Conservation (phyloP, 2,888 invertebrate species). For the Hyposoter didymator region DNA sequence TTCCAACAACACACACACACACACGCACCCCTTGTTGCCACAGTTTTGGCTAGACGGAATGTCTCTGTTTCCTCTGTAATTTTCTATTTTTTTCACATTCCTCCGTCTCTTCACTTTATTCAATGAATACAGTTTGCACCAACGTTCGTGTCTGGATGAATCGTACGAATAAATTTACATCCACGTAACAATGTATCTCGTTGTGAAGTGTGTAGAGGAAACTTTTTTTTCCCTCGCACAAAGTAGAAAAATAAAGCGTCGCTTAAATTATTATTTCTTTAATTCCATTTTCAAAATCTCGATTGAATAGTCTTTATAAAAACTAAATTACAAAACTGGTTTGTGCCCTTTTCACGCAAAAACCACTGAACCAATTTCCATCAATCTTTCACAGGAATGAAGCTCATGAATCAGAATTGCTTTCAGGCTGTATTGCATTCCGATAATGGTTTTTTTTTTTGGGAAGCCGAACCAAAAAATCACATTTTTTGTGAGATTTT, state of each 20-base stretch:
- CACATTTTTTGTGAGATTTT: too few species aligned
- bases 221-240: not conserved
- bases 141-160: not conserved
- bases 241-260: not conserved
- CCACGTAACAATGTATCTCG: not conserved
- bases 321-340: not conserved
- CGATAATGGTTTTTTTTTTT: too few species aligned
- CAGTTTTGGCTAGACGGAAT: slow-evolving; percentile 40
- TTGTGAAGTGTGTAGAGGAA: not conserved
- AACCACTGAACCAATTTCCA: too few species aligned
- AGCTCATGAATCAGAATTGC: too few species aligned
- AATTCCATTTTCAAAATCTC: not conserved
- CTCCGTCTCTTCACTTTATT: slow-evolving; percentile 26
- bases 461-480: too few species aligned
- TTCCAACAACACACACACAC: not conserved
- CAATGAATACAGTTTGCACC: not conserved
- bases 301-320: not conserved
- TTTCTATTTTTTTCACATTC: not conserved
- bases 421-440: too few species aligned
- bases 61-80: slow-evolving; percentile 24
- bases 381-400: too few species aligned
- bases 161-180: not conserved
- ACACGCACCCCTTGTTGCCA: not conserved
- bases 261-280: not conserved
- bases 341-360: too few species aligned